Evolutionary conservation across 2,113 vertebrate genomes (phyloP), one percentile per base, ranked within the genome.

Genomic region (Oryzias celebensis): DNA sequence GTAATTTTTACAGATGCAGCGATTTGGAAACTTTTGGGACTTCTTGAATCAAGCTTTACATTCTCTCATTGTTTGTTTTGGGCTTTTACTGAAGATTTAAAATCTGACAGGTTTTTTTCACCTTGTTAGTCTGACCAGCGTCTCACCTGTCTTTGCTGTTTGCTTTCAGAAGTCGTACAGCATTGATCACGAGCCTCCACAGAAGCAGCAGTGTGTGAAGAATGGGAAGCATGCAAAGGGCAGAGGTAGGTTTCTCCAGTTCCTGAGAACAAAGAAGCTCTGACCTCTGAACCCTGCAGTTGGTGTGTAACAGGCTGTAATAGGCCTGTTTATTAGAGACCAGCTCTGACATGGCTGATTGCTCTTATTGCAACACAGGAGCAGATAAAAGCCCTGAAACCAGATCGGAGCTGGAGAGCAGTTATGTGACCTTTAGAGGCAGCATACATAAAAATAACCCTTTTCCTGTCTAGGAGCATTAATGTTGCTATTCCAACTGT

Each of bases 141-240:
- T 20, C 13, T 44, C 16, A 15, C n/a, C 14, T 60, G 36, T 4
- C 46, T 52, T 36, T 74, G 59, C 46, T 80, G 7, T 17, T 48
- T 36, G 18, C 36, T 55, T 68, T 13, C 73, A 87, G 85, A 85
- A 77, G 55, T 46, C 65, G 4, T 87, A 87, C 76, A 78, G 31
- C 71, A 65, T 87, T 44, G 60, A 68, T 55, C 82, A 81, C 3
- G 67, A 81, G 72, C 62, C 71, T 57, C 75, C 60, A 0, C 5
- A 5, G 0, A 79, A 56, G 52, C 73, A 74, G 63, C 68, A 41
- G 0, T 16, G 55, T 36, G 49, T 48, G 41, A 69, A 45, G 7
- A 65, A 70, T 22, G 54, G 77, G 18, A 80, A 43, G 23, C 62
- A 58, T 1, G 46, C 69, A 3, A 69, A 60, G 3, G n/a, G 5